Evolutionary conservation across 1,140 invertebrate genomes (phyloP).

Genomic region (Drosophila asahinai): DNA sequence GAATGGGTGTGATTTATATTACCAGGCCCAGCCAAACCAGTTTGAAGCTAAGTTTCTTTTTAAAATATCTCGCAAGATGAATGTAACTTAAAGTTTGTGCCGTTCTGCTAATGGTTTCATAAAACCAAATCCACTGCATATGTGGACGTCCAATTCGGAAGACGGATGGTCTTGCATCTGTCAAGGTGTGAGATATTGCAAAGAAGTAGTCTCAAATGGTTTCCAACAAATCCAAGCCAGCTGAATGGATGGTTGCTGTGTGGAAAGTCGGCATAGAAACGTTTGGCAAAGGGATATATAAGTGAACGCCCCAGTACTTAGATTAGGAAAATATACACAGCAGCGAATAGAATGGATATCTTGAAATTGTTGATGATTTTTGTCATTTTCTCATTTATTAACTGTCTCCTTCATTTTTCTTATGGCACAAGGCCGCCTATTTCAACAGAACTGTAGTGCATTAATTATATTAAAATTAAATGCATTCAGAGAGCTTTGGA

Average conservation of each 20-base stretch:
- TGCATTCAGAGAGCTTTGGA: background rate
- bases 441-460: no score
- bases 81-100: conserved; percentile 57
- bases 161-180: conserved; percentile 57
- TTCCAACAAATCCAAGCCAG: conserved; percentile 10
- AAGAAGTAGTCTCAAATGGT: conserved; percentile 18
- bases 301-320: background rate
- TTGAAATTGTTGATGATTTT: background rate
- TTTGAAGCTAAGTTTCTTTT: conserved; percentile 37
- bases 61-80: conserved; percentile 46
- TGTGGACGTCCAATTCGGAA: conserved; percentile 38
- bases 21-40: conserved; percentile 12
- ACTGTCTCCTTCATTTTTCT: background rate
- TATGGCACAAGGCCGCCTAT: no score
- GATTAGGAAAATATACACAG: no score
- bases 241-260: conserved; percentile 9
- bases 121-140: conserved; percentile 40
- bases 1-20: conserved; percentile 47
- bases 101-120: conserved; percentile 56
- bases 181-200: conserved; percentile 51
- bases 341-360: background rate
- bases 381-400: background rate
- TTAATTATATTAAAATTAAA: background rate
- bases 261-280: background rate
- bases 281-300: background rate